Percentiles rank a stretch among this genome's conserved stretches.
These are phyloP conservation scores for Apus apus DNA, from an alignment of 2,113 vertebrate species.

Conservation along the genomic window DNA sequence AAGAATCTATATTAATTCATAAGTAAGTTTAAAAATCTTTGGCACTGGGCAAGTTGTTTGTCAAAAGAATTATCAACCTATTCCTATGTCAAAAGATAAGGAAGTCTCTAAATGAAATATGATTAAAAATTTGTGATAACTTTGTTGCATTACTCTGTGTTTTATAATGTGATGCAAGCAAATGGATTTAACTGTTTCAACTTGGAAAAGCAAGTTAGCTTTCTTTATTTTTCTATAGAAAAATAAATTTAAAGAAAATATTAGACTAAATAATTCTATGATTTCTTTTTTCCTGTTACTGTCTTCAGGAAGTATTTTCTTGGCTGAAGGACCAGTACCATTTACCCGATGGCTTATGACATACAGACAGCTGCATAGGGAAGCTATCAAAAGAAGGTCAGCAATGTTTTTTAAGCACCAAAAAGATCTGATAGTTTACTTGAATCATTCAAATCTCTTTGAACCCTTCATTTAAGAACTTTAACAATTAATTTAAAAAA, in stretches of 20 bases:
- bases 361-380: too few species aligned
- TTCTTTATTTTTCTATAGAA: background rate
- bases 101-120: background rate
- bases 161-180: background rate
- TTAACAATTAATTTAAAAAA: background rate
- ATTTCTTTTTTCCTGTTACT: background rate
- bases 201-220: fast-evolving
- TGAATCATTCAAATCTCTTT: background rate
- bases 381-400: background rate
- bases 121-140: background rate
- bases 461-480: background rate
- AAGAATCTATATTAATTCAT: background rate
- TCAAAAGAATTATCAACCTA: background rate
- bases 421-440: background rate
- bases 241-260: fast-evolving
- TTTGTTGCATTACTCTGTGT: background rate
- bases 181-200: background rate
- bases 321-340: background rate
- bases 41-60: background rate
- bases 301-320: background rate
- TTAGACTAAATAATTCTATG: background rate
- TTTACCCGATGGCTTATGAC: background rate
- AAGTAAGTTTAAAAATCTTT: background rate
- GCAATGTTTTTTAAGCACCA: background rate
- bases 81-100: background rate